Percentiles rank a stretch among this genome's conserved stretches.
Evolutionary conservation across 1,140 invertebrate species (phyloP).

Genomic region (Neodiprion lecontei): DNA sequence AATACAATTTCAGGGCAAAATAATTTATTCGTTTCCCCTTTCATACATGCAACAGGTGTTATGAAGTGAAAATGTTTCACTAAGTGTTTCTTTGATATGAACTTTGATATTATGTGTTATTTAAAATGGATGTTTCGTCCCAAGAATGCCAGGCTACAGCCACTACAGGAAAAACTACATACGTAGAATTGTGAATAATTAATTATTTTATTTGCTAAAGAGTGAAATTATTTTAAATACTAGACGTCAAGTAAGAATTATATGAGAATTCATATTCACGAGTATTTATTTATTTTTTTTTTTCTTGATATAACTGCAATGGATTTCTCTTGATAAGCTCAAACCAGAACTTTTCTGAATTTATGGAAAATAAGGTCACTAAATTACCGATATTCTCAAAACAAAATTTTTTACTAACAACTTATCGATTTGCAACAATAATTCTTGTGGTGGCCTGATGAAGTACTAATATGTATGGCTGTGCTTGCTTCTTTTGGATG

Average conservation of each 20-base stretch:
- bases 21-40: neutral
- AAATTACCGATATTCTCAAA: too few species aligned
- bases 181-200: too few species aligned
- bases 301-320: too few species aligned
- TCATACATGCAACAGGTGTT: neutral
- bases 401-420: too few species aligned
- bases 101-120: neutral
- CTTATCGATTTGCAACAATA: neutral
- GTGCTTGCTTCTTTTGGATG: constrained; percentile 30
- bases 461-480: constrained; percentile 22
- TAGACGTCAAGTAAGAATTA: too few species aligned
- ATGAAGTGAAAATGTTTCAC: neutral
- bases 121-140: neutral
- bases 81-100: neutral
- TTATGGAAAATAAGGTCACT: too few species aligned
- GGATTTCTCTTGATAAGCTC: too few species aligned
- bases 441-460: neutral
- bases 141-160: neutral
- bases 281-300: too few species aligned
- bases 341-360: too few species aligned
- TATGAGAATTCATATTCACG: too few species aligned
- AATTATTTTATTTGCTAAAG: too few species aligned
- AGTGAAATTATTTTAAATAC: too few species aligned
- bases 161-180: neutral
- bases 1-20: neutral